Base-by-base conservation (phyloP, 2,797 vertebrate genomes). In the Uromys caudimaculatus region DNA sequence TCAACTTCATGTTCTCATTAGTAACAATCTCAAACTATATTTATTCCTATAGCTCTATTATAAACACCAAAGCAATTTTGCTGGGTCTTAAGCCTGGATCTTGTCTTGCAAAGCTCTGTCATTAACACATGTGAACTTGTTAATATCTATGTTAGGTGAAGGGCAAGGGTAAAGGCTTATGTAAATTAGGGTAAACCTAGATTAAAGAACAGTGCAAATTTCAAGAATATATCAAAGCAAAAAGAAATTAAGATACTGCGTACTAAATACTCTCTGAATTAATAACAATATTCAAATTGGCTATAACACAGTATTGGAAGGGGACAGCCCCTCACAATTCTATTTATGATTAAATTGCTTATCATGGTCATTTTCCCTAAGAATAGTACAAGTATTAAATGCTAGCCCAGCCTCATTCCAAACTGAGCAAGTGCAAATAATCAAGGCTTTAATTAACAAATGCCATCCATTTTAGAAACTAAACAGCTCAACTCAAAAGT, bases 391-490 rank as follows among this genome's bases (percentile, higher is more conserved):
- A 90, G 83, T 93, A 94, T 90, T 95, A 97, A 97, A 97, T 94
- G 94, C 96, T 77, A 96, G 92, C 93, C 96, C 97, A 96, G 81
- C 94, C 97, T 95, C 82, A 96, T 96, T 96, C 94, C 93, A 95
- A 93, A 97, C 4, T 75, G 76, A 81, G 86, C 90, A 93, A 97
- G 93, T 91, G 32, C 85, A 96, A 96, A 96, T 96, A 79, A 92
- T 92, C 93, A 93, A 91, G 93, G 92, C 86, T 97, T 96, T 93
- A 90, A 78, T 95, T 94, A 95, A 97, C 94, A 97, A 97, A 97
- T 97, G 96, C 75, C 95, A 94, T 90, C 97, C 95, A 97, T 96
- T 97, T 97, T 87, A 95, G 94, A 96, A 95, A 94, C 93, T 93
- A 93, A 94, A 89, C 86, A 92, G 75, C 92, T 96, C 91, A 78